A percentile compares a stretch with the other conserved stretches of the same genome.
phyloP scores from a whole-genome alignment of 1,140 invertebrate genomes.

The Lepidurus couesii region DNA sequence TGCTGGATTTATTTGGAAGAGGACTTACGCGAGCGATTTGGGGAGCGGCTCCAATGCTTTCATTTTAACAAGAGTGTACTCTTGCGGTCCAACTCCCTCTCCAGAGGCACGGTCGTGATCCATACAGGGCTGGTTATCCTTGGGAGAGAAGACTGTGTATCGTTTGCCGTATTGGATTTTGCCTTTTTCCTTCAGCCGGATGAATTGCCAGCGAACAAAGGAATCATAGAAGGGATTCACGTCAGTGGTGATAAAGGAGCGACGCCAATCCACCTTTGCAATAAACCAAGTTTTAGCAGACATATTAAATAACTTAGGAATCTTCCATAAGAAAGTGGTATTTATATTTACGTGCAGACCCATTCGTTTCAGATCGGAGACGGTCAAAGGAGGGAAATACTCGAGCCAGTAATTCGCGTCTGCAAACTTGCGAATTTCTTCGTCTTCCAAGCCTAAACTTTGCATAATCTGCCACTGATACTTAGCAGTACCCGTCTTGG shows the following conservation, averaged over 20 bases:
- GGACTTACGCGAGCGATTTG: slow-evolving; percentile 56
- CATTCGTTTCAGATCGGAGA: slow-evolving; percentile 78
- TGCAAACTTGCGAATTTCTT: slow-evolving; percentile 90
- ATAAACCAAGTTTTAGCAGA: slow-evolving; percentile 38
- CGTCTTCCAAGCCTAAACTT: slow-evolving; percentile 77
- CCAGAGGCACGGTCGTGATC: slow-evolving; percentile 94
- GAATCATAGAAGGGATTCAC: slow-evolving; percentile 97
- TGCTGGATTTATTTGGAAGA: neutral
- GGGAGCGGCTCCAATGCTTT: slow-evolving; percentile 70
- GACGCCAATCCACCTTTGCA: slow-evolving; percentile 83
- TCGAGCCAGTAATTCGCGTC: slow-evolving; percentile 86
- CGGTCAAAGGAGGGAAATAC: slow-evolving; percentile 89
- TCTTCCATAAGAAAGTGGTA: slow-evolving; percentile 27
- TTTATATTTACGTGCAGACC: slow-evolving; percentile 71
- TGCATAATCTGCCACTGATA: slow-evolving; percentile 99
- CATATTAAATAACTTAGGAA: neutral
- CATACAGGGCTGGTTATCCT: slow-evolving; percentile 98
- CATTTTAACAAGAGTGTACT: slow-evolving; percentile 97
- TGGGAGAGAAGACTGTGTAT: slow-evolving; percentile 94
- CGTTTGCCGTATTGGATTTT: slow-evolving; percentile 96
- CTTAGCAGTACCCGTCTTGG: slow-evolving; percentile 81
- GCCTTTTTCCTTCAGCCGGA: slow-evolving; percentile 74
- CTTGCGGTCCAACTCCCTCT: slow-evolving; percentile 95
- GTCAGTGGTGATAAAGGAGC: slow-evolving; percentile 97
- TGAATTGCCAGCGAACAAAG: slow-evolving; percentile 95